Conservation (phyloP, 1,140 invertebrate species). For the Drosophila novamexicana region DNA sequence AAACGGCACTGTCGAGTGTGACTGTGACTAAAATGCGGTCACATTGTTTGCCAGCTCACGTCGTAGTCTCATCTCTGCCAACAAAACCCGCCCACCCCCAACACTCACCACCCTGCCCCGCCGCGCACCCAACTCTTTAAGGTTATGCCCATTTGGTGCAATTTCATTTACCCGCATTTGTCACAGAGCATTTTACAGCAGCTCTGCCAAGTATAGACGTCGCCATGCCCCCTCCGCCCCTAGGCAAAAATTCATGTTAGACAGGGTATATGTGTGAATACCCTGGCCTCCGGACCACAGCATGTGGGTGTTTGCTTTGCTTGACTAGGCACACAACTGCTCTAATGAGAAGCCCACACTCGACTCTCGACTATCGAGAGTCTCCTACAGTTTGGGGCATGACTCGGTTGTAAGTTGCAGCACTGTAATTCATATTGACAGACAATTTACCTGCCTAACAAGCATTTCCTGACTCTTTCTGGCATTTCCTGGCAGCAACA, state of each 20-base stretch:
- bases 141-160: slow-evolving; percentile 47
- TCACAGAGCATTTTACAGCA: slow-evolving; percentile 67
- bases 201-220: slow-evolving; percentile 24
- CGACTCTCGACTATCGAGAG: neutral
- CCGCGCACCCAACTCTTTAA: slow-evolving; percentile 18
- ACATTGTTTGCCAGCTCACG: slow-evolving; percentile 71
- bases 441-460: slow-evolving; percentile 76
- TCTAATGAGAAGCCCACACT: slow-evolving; percentile 42
- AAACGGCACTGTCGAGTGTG: slow-evolving; percentile 51
- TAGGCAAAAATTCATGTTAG: neutral
- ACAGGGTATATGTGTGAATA: neutral
- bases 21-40: slow-evolving; percentile 83
- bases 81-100: neutral
- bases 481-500: slow-evolving; percentile 37
- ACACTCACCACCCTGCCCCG: neutral
- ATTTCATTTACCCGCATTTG: slow-evolving; percentile 70
- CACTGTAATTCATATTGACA: slow-evolving; percentile 65
- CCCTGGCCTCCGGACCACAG: no score
- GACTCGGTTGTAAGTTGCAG: slow-evolving; percentile 11
- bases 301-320: slow-evolving; percentile 22
- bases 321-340: slow-evolving; percentile 38
- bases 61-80: slow-evolving; percentile 20
- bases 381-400: slow-evolving; percentile 7
- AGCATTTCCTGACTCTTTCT: slow-evolving; percentile 41
- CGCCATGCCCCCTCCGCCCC: slow-evolving; percentile 17